These are phyloP conservation scores for Oryzias woworae DNA, from an alignment of 2,113 vertebrate species.

Conservation along the genomic window DNA sequence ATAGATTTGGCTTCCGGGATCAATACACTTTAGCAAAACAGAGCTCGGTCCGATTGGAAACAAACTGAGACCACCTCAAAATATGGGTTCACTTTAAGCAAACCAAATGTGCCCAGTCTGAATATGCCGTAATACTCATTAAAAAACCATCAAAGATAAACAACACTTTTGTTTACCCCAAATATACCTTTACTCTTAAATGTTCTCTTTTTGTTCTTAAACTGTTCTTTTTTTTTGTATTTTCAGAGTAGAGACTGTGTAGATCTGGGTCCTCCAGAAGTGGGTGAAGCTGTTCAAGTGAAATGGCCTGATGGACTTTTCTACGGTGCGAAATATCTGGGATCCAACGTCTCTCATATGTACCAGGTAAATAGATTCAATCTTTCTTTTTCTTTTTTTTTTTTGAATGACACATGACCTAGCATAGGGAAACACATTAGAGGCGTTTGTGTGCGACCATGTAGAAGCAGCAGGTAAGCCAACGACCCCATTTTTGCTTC, in stretches of 20 bases:
- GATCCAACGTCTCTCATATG: constrained; percentile 88
- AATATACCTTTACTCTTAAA: background rate
- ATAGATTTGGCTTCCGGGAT: no score
- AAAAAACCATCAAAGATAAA: no score
- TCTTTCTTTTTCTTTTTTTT: no score
- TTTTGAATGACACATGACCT: background rate
- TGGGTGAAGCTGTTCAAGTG: constrained; percentile 91
- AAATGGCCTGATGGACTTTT: constrained; percentile 97
- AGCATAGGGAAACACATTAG: background rate
- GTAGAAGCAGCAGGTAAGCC: background rate
- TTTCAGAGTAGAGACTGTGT: constrained; percentile 91
- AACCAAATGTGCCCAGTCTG: no score
- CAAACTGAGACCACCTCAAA: no score
- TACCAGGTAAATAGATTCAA: constrained; percentile 82
- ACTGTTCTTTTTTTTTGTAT: constrained; percentile 25
- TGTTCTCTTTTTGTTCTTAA: background rate
- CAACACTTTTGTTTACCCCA: no score
- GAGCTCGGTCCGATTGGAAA: no score
- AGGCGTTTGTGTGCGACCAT: no score
- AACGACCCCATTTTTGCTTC: constrained; percentile 5
- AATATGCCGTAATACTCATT: no score
- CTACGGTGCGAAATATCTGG: constrained; percentile 93
- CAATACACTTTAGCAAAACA: no score
- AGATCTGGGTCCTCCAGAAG: constrained; percentile 87
- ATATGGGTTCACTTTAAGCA: no score